Evolutionary conservation across 2,113 vertebrate species (phyloP).

Genomic region (Diadophis punctatus): DNA sequence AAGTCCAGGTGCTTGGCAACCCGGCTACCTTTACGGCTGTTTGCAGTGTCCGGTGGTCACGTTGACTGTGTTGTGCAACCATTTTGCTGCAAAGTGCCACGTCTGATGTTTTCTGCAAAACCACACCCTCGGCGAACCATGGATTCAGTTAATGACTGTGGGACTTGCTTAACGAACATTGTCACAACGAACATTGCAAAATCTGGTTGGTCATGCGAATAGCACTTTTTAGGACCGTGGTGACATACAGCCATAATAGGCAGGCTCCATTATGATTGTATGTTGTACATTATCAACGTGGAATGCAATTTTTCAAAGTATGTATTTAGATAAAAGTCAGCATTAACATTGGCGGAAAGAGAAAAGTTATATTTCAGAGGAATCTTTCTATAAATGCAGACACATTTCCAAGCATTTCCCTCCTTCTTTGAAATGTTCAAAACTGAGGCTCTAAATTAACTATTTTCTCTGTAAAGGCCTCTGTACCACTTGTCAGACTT

Average conservation of each 20-base stretch:
- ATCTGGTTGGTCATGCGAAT: not conserved
- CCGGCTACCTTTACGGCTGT: not conserved
- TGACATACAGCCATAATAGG: not conserved
- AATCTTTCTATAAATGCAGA: not conserved
- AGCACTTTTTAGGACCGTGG: not conserved
- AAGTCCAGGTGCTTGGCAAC: too few species aligned
- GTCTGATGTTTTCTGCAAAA: not conserved
- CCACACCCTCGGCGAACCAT: not conserved
- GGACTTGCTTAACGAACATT: not conserved
- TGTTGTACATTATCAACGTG: not conserved
- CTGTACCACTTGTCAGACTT: not conserved
- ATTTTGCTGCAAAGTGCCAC: not conserved
- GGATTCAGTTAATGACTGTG: not conserved
- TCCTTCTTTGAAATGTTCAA: not conserved
- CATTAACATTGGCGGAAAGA: not conserved
- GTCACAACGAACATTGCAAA: not conserved
- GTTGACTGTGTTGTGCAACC: not conserved
- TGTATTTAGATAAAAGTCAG: not conserved
- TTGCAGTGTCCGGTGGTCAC: not conserved
- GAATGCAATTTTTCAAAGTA: not conserved
- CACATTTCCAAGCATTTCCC: not conserved
- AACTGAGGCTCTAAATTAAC: not conserved
- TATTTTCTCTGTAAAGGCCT: not conserved
- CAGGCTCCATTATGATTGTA: not conserved
- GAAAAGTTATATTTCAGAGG: not conserved